Conservation (phyloP, 2,888 invertebrate species). For the Chironomus tentans region DNA sequence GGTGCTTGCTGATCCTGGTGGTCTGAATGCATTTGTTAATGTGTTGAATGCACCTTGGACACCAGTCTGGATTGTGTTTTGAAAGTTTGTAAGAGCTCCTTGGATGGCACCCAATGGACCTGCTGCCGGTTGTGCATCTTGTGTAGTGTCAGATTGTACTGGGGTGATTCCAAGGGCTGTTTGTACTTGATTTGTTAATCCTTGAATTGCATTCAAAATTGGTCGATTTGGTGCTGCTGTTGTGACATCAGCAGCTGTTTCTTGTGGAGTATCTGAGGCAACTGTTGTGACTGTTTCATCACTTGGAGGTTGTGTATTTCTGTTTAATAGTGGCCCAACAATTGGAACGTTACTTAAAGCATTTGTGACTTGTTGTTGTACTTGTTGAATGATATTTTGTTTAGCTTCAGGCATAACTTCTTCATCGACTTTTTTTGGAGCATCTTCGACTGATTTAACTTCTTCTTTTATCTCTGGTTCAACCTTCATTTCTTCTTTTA, state of each 20-base stretch:
- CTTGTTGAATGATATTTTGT: conserved; percentile 1
- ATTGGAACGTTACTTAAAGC: neutral
- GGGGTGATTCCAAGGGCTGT: neutral
- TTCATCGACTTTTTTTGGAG: neutral
- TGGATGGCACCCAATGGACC: no score
- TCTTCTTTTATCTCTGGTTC: neutral
- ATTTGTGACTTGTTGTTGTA: neutral
- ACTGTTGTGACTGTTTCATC: neutral
- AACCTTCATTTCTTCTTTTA: neutral
- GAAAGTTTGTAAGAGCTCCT: neutral
- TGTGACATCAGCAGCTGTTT: neutral
- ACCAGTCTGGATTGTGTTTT: neutral
- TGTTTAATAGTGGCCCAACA: neutral
- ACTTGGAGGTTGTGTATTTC: neutral
- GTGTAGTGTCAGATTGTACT: neutral
- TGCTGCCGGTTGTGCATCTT: neutral
- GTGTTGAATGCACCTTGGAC: no score
- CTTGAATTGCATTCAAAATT: neutral
- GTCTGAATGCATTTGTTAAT: neutral
- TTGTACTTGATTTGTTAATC: neutral
- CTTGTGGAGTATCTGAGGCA: neutral
- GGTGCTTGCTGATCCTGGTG: neutral
- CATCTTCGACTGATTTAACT: neutral
- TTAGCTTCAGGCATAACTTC: neutral
- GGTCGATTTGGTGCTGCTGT: neutral